Evolutionary conservation across 1,140 invertebrate genomes (phyloP).

Genomic region (Bombus huntii): DNA sequence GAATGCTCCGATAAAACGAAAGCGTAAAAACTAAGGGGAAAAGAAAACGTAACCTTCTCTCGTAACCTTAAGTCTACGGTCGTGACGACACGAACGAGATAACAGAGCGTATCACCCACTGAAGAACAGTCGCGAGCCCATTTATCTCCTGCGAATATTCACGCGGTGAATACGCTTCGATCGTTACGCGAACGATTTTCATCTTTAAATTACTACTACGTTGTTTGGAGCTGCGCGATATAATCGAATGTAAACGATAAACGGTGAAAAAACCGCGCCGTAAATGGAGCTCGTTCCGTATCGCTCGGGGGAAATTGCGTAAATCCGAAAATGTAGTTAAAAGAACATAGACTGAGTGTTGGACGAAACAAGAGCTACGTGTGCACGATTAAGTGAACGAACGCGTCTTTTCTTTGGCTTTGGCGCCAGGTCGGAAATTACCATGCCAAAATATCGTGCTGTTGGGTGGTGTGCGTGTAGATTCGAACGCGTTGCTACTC

Average conservation of each 20-base stretch:
- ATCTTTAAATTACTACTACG: not conserved
- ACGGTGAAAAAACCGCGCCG: not conserved
- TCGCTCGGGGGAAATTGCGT: not conserved
- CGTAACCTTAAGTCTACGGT: slow-evolving; percentile 58
- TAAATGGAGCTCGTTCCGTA: not conserved
- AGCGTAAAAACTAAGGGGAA: slow-evolving; percentile 49
- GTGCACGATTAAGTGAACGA: not conserved
- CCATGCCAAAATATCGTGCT: not conserved
- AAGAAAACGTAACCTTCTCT: slow-evolving; percentile 64
- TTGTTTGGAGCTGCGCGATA: not conserved
- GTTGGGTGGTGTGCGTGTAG: not conserved
- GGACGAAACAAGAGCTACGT: not conserved
- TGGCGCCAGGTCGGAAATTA: not conserved
- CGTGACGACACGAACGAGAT: slow-evolving; percentile 59
- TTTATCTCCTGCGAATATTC: slow-evolving; percentile 31
- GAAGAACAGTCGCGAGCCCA: slow-evolving; percentile 24
- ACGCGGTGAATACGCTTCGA: not conserved
- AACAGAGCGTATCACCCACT: slow-evolving; percentile 25
- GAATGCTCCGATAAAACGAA: slow-evolving; percentile 48
- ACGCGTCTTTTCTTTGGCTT: not conserved
- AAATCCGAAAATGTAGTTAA: not conserved
- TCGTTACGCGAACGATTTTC: not conserved
- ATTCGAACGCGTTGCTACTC: not conserved
- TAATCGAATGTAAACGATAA: not conserved
- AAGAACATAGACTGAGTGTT: not conserved